Percentiles rank a stretch among this genome's conserved stretches.
phyloP scores from a whole-genome alignment of 2,797 vertebrate species.

The Cyprinella venusta region DNA sequence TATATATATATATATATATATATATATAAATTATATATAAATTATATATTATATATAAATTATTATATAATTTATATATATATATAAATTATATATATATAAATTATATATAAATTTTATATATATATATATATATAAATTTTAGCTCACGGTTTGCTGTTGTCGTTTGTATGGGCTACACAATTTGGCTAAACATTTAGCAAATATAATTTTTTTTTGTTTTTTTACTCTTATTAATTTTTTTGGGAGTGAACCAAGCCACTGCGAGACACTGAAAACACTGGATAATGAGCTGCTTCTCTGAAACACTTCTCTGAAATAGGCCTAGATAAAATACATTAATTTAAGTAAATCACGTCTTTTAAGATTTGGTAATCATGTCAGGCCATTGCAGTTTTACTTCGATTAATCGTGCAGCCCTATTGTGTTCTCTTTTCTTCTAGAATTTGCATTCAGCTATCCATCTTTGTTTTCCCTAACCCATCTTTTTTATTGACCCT shows the following conservation, averaged over 20 bases:
- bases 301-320: background rate
- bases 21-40: no score
- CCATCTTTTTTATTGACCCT: conserved; percentile 62
- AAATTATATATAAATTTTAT: no score
- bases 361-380: background rate
- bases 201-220: no score
- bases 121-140: no score
- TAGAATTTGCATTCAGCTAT: conserved; percentile 47
- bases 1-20: no score
- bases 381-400: background rate
- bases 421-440: conserved; percentile 58
- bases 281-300: background rate
- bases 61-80: no score
- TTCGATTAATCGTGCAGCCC: background rate
- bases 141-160: no score
- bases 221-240: no score
- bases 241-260: background rate
- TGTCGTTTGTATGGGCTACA: no score
- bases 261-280: background rate
- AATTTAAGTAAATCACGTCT: background rate
- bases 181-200: no score
- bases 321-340: background rate
- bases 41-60: no score
- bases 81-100: no score
- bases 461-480: conserved; percentile 49